Evolutionary conservation across 2,113 vertebrate species (phyloP), one percentile per base, ranked within the genome.

Genomic region (Centropus unirufus): DNA sequence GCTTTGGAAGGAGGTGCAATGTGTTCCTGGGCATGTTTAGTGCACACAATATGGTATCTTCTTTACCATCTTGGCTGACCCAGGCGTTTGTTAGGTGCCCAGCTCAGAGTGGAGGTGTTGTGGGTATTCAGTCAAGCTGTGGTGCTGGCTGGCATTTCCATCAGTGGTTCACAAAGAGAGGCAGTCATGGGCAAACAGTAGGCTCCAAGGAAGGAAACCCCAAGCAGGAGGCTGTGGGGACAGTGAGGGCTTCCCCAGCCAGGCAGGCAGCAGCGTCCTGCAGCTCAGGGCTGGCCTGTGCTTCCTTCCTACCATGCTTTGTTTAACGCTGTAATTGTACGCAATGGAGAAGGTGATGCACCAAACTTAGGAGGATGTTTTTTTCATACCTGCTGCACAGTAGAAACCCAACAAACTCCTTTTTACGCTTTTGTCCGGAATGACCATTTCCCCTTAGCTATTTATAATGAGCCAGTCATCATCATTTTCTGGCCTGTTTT

Each of bases 331-430:
- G 32, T n/a, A 10, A 30, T 73, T 72, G 47, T 52, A 17, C 55
- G 12, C n/a, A 40, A 12, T 8, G 68, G 40, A 40, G 64, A 61
- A 83, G 84, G n/a, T 27, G 74, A 46, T 78, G 68, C 55, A 8
- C 73, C 21, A 23, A 52, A 40, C 42, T 58, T 5, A 15, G 74
- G 51, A 83, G 26, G 69, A 70, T 87, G 69, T 68, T 64, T 14
- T 69, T 92, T 89, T 4, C 47, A 34, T 91, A 93, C 92, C 94
- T 87, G 90, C 85, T 68, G 58, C 93, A 54, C 62, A 66, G 83
- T 79, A 96, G 93, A 69, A 77, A 66, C 72, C 54, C 75, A 77
- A 87, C 83, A 42, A 86, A 54, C 63, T 61, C 49, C 83, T 73
- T 77, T 55, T 59, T 16, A 32, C 0, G 4, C 77, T 73, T 81